phyloP scores from a whole-genome alignment of 1,140 invertebrate genomes.

The Neodiprion virginianus region DNA sequence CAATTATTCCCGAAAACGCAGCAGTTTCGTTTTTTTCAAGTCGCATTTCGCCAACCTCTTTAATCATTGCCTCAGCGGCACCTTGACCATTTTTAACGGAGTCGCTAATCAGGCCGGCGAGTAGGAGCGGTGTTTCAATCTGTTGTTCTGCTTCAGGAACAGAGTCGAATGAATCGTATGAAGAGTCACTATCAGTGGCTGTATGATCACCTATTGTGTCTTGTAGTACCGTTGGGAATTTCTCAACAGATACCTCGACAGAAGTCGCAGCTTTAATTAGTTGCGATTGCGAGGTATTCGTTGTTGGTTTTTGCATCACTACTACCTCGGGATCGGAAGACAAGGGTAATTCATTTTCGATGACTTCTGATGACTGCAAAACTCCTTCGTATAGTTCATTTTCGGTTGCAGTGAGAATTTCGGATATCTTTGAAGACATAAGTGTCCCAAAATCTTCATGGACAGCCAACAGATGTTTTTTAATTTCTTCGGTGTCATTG shows the following conservation, averaged over 20 bases:
- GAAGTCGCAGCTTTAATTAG: background rate
- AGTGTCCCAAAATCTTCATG: too few relatives aligned
- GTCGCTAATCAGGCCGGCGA: too few relatives aligned
- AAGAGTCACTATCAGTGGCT: background rate
- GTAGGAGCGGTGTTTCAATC: background rate
- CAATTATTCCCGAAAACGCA: too few relatives aligned
- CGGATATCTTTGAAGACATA: background rate
- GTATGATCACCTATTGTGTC: background rate
- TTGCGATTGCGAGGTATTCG: background rate
- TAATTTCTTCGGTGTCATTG: too few relatives aligned
- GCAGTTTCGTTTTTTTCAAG: too few relatives aligned
- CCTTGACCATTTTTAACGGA: too few relatives aligned
- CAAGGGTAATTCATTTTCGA: too few relatives aligned
- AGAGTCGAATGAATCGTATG: constrained; percentile 5
- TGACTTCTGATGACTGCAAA: constrained; percentile 1
- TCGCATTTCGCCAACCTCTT: too few relatives aligned
- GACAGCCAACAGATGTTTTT: too few relatives aligned
- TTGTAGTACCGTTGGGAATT: background rate
- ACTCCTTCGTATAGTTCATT: constrained; percentile 8
- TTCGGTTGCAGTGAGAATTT: constrained; percentile 6
- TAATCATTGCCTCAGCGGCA: too few relatives aligned
- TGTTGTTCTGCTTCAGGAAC: background rate
- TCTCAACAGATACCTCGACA: background rate
- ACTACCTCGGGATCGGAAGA: background rate
- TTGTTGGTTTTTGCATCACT: background rate